Evolutionary conservation across 92 coral and sea anemone genomes (phyloP).

Genomic region (Desmophyllum pertusum): DNA sequence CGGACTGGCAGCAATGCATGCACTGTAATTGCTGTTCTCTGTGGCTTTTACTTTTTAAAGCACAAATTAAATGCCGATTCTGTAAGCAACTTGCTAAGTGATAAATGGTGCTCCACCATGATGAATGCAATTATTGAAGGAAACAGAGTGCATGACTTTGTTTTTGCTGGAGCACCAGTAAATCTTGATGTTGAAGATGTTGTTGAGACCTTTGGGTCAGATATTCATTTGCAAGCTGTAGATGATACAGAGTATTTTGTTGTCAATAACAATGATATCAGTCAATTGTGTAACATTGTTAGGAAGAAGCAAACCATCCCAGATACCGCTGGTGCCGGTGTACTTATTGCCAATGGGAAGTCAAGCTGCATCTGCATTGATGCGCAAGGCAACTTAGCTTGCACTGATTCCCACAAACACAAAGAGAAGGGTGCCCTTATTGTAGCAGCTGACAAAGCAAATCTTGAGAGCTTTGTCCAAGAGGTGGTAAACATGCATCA

Average conservation of each 20-base stretch:
- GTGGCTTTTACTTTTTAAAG: background rate
- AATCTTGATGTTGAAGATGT: slow-evolving; percentile 11
- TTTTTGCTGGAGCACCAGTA: background rate
- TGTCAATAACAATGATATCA: background rate
- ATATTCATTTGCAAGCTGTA: background rate
- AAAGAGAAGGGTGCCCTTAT: too few species aligned
- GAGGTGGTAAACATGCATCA: too few species aligned
- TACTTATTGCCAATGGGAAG: slow-evolving; percentile 9
- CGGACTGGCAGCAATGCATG: too few species aligned
- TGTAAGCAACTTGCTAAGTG: background rate
- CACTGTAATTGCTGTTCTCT: slow-evolving; percentile 2
- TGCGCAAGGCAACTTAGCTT: background rate
- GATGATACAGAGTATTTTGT: slow-evolving; percentile 9
- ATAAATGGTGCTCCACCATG: background rate
- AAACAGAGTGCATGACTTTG: slow-evolving; percentile 10
- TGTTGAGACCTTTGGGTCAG: slow-evolving; percentile 3
- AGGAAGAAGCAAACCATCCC: background rate
- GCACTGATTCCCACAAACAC: too few species aligned
- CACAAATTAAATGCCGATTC: background rate
- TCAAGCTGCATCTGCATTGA: slow-evolving; percentile 8
- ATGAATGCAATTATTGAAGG: background rate
- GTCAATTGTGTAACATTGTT: background rate
- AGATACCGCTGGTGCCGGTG: background rate
- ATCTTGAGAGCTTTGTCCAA: too few species aligned
- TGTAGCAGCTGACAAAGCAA: too few species aligned